phyloP scores from a whole-genome alignment of 2,888 invertebrate species.

The Sericinus montela region DNA sequence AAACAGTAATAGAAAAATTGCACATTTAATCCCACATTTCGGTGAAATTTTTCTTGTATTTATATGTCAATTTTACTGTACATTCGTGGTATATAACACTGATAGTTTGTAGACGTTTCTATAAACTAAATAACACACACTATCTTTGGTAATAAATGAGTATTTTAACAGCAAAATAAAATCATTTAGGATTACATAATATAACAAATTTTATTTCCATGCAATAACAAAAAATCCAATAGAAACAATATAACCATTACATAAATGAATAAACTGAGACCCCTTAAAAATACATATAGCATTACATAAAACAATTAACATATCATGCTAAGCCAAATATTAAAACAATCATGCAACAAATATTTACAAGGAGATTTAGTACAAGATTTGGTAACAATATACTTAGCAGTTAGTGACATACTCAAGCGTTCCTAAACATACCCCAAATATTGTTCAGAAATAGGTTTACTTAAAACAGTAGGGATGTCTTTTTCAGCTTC shows the following conservation, averaged over 20 bases:
- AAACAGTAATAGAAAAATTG: background rate
- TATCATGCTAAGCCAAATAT: conserved; percentile 8
- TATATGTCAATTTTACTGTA: conserved; percentile 38
- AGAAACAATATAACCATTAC: conserved; percentile 3
- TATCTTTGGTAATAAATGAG: conserved; percentile 13
- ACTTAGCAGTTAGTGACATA: conserved; percentile 12
- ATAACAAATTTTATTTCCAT: conserved; percentile 6
- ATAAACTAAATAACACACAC: conserved; percentile 36
- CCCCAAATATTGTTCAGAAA: conserved; percentile 78
- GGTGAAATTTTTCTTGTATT: conserved; percentile 21
- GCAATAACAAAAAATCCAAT: conserved; percentile 13
- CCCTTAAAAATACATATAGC: background rate
- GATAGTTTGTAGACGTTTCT: conserved; percentile 40
- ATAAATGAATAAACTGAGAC: conserved; percentile 2
- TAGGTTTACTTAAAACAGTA: conserved; percentile 50
- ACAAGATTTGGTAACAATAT: conserved; percentile 26
- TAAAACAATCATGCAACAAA: conserved; percentile 16
- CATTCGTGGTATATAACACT: conserved; percentile 59
- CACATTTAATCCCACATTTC: background rate
- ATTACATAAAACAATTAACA: too few species aligned
- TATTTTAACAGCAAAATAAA: conserved; percentile 18
- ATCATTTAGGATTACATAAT: conserved; percentile 12
- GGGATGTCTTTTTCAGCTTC: conserved; percentile 57
- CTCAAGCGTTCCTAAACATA: conserved; percentile 57
- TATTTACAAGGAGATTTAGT: conserved; percentile 5